These are phyloP conservation scores for Sapajus apella DNA, from an alignment of 2,113 vertebrate genomes.

Conservation along the genomic window DNA sequence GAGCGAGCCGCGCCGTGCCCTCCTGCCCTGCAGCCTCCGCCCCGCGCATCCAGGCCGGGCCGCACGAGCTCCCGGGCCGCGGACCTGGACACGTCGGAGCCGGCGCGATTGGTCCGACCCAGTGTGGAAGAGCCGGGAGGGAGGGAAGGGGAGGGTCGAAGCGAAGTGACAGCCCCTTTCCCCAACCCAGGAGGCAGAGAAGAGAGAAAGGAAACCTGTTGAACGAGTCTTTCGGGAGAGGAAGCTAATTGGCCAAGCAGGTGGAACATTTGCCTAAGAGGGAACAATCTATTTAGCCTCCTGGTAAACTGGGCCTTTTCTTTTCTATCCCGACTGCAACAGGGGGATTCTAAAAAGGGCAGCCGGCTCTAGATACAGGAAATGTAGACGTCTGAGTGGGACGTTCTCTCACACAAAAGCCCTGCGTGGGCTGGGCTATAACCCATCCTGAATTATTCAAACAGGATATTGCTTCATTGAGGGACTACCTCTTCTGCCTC, in stretches of 20 bases:
- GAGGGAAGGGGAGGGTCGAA: neutral
- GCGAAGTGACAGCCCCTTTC: constrained; percentile 30
- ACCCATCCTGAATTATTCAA: constrained; percentile 74
- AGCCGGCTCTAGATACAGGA: neutral
- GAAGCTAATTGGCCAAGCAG: constrained; percentile 58
- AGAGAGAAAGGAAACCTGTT: constrained; percentile 73
- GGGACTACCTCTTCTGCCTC: neutral
- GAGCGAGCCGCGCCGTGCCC: neutral
- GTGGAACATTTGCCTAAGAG: constrained; percentile 29
- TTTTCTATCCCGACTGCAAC: neutral
- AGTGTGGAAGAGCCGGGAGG: neutral
- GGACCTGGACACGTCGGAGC: constrained; percentile 62
- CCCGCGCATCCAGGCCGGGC: neutral
- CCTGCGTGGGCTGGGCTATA: neutral
- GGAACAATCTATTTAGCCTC: neutral
- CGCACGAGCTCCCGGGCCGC: neutral
- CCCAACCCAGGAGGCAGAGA: constrained; percentile 47
- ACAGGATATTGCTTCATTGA: neutral
- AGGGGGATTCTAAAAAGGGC: neutral
- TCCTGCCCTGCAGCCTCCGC: neutral
- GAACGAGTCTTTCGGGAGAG: constrained; percentile 67
- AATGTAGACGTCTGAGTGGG: neutral
- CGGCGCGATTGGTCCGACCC: neutral
- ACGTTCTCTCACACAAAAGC: neutral
- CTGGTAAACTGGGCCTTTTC: neutral